Base-by-base conservation (phyloP, 1,140 invertebrate species). In the Zaprionus tsacasi region DNA sequence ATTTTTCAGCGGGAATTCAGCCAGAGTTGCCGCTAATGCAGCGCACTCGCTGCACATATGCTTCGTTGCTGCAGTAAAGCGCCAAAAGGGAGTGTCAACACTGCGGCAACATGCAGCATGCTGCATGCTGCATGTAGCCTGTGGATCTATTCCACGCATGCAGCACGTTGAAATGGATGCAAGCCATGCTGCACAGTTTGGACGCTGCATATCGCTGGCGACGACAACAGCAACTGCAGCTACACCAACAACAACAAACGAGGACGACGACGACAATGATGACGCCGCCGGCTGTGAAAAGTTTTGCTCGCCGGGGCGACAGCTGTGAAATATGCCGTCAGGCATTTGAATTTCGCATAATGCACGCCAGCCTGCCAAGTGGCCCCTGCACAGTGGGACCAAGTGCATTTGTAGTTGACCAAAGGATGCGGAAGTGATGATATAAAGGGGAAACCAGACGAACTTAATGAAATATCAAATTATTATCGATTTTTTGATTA, bases 331-430 rank as follows among this genome's bases (percentile, higher is more conserved):
- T 88, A 88, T 88, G 85, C 85, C 85, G 85, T 88, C 81, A 88
- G 85, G 81, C 85, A 88, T 88, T 88, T 88, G 85, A 88, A 88
- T 89, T 85, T 88, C 81, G 85, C 85, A 88, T 88, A 88, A 89
- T 89, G 85, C 85, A 88, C 81, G 85, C 85, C 80, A 76, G 76
- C 82, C 80, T 76, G 71, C 68, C 70, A 85, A 88, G 75, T 83
- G 70, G 78, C 69, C 52, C 52, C 15, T 1, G 56, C 59, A 86
- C 82, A 74, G 82, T 86, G 82, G 76, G 4, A 0, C 48, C 27
- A 78, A 40, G 12, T 2, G 0, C 6, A 12, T 7, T 0, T 3
- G n/a, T 43, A 27, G 21, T 17, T n/a, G 12, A 8, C 8, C 8
- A 21, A 38, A 30, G 21, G 17, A n/a, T 25, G 17, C 45, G 17